These are phyloP conservation scores for Manis javanica DNA, from an alignment of 2,797 vertebrate genomes.

Conservation along the genomic window DNA sequence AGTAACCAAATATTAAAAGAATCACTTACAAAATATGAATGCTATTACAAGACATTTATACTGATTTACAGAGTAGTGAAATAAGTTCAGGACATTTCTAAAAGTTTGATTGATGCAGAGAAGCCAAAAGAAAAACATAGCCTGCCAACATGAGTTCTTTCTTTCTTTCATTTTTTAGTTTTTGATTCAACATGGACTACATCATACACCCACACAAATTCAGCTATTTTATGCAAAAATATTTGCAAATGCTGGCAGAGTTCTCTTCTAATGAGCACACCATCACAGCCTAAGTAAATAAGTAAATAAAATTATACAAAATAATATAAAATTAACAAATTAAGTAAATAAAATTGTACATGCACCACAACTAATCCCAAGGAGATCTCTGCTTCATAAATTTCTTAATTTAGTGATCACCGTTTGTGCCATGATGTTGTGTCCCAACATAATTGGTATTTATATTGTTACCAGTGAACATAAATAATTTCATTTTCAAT, in stretches of 20 bases:
- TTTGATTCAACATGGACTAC: not conserved
- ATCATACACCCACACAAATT: not conserved
- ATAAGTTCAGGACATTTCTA: conserved; percentile 11
- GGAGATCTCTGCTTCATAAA: not conserved
- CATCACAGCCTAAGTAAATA: not conserved
- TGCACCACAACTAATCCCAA: not conserved
- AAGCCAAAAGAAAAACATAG: not conserved
- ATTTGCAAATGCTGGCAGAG: not conserved
- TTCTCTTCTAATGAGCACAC: not conserved
- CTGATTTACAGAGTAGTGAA: not conserved
- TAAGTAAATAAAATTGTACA: not conserved
- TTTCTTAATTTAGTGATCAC: not conserved
- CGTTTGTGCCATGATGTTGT: not conserved
- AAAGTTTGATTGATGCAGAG: not conserved
- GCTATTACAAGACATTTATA: not conserved
- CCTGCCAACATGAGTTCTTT: not conserved
- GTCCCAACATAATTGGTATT: not conserved
- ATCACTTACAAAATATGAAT: not conserved
- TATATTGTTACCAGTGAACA: not conserved
- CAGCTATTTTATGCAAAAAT: not conserved
- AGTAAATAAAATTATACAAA: no score
- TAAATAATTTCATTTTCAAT: not conserved
- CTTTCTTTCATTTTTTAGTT: not conserved
- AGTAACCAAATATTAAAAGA: not conserved
- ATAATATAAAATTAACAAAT: not conserved